phyloP scores from a whole-genome alignment of 1,140 invertebrate species.

The Cotesia chilonis region DNA sequence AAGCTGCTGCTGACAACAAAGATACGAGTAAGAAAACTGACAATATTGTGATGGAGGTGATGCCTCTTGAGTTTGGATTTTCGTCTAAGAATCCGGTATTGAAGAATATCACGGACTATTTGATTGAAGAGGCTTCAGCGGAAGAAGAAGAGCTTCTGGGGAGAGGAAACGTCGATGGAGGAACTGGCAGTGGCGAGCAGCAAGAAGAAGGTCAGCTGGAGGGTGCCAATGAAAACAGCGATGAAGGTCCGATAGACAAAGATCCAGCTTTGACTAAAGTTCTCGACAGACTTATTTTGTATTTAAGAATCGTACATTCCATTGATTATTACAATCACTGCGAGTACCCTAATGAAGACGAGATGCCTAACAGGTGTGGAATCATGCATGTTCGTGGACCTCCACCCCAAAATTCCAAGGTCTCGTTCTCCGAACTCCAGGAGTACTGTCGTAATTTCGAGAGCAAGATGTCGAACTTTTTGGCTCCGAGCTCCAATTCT shows the following conservation, averaged over 20 bases:
- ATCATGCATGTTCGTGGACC: slow-evolving; percentile 96
- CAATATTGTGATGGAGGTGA: slow-evolving; percentile 60
- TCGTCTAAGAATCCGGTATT: slow-evolving; percentile 94
- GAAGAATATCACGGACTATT: slow-evolving; percentile 96
- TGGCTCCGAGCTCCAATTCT: slow-evolving; percentile 72
- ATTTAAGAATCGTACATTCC: slow-evolving; percentile 88
- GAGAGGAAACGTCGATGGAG: slow-evolving; percentile 57
- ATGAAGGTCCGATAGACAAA: slow-evolving; percentile 76
- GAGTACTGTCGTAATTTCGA: slow-evolving; percentile 70
- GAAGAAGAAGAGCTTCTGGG: slow-evolving; percentile 97
- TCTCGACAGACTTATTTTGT: slow-evolving; percentile 44
- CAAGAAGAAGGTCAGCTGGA: slow-evolving; percentile 66
- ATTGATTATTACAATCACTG: slow-evolving; percentile 99
- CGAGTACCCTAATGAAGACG: slow-evolving; percentile 99
- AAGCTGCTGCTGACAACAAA: slow-evolving; percentile 44
- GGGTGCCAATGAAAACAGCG: slow-evolving; percentile 64
- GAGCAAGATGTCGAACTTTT: slow-evolving; percentile 87
- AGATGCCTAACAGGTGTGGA: slow-evolving; percentile 99
- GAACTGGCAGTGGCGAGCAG: slow-evolving; percentile 58
- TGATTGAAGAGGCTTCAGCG: slow-evolving; percentile 97
- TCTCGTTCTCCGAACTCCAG: slow-evolving; percentile 64
- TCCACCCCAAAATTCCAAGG: slow-evolving; percentile 77
- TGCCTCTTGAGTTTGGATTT: slow-evolving; percentile 81
- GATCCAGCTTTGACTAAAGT: slow-evolving; percentile 82
- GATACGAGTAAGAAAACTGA: slow-evolving; percentile 42